A percentile compares a stretch with the other conserved stretches of the same genome.
phyloP scores from a whole-genome alignment of 2,888 invertebrate species.

The Baccha elongata region DNA sequence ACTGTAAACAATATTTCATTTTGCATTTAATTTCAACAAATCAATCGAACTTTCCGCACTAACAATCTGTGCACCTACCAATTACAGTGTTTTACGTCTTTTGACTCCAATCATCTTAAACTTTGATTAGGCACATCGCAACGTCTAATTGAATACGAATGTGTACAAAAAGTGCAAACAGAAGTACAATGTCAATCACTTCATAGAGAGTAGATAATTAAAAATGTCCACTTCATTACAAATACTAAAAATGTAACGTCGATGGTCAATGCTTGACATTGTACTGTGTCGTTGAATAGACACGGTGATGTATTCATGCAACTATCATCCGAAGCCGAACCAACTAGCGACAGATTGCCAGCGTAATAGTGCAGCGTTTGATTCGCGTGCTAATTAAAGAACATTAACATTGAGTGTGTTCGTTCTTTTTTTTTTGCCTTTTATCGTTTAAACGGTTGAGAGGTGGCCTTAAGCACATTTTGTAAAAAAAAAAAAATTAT shows the following conservation, averaged over 20 bases:
- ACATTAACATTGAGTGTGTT: conserved; percentile 19
- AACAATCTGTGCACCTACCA: neutral
- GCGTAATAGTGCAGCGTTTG: conserved; percentile 9
- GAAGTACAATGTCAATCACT: conserved; percentile 18
- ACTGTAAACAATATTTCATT: neutral
- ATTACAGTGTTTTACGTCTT: neutral
- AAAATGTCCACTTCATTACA: conserved; percentile 21
- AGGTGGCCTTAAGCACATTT: conserved; percentile 43
- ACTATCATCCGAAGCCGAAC: neutral
- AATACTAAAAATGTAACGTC: neutral
- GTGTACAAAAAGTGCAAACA: neutral
- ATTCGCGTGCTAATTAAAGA: conserved; percentile 35
- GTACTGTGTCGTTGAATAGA: neutral
- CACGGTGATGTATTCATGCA: neutral
- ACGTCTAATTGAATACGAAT: neutral
- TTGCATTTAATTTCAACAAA: neutral
- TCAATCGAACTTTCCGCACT: neutral
- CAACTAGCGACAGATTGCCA: neutral
- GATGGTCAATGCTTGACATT: conserved; percentile 48
- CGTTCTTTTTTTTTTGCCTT: neutral
- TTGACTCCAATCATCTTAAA: conserved; percentile 6
- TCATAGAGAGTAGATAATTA: no score
- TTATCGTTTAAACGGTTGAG: conserved; percentile 11
- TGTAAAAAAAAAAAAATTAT: conserved; percentile 18
- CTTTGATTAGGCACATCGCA: conserved; percentile 9